Conservation (phyloP, 2,888 invertebrate species). For the Cataglyphis cursor region DNA sequence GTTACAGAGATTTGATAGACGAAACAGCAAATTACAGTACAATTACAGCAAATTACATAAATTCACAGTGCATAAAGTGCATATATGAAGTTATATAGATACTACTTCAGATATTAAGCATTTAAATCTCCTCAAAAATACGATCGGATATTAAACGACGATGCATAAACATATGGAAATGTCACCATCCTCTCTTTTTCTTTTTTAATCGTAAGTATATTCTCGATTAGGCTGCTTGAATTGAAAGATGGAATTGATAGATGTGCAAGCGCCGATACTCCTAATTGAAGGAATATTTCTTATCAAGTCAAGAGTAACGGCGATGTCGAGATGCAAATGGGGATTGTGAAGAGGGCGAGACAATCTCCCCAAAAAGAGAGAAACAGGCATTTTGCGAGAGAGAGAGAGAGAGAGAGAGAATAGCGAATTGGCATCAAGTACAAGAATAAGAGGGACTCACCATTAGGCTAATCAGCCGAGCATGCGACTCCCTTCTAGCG, state of each 20-base stretch:
- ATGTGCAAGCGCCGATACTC: conserved; percentile 77
- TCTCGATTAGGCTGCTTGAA: conserved; percentile 39
- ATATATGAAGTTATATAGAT: neutral
- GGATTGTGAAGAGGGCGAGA: conserved; percentile 63
- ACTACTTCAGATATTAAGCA: neutral
- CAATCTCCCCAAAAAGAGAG: conserved; percentile 59
- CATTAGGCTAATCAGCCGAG: conserved; percentile 86
- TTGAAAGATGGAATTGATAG: conserved; percentile 61
- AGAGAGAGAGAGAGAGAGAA: conserved; percentile 65
- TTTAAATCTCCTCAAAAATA: neutral
- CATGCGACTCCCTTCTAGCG: conserved; percentile 81
- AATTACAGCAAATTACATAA: conserved; percentile 16
- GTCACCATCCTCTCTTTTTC: conserved; percentile 16
- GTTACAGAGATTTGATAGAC: conserved; percentile 11
- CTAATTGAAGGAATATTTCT: conserved; percentile 84
- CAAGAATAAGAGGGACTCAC: conserved; percentile 83
- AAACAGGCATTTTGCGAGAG: conserved; percentile 23
- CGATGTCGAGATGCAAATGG: conserved; percentile 66
- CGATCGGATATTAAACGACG: neutral
- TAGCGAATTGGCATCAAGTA: conserved; percentile 85
- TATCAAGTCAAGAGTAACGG: conserved; percentile 80
- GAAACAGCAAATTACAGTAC: conserved; percentile 4
- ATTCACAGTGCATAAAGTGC: neutral
- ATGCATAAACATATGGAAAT: neutral
- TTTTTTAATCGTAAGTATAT: conserved; percentile 19